These are phyloP conservation scores for Microtus richardsoni DNA, from an alignment of 2,113 vertebrate species.

Conservation along the genomic window DNA sequence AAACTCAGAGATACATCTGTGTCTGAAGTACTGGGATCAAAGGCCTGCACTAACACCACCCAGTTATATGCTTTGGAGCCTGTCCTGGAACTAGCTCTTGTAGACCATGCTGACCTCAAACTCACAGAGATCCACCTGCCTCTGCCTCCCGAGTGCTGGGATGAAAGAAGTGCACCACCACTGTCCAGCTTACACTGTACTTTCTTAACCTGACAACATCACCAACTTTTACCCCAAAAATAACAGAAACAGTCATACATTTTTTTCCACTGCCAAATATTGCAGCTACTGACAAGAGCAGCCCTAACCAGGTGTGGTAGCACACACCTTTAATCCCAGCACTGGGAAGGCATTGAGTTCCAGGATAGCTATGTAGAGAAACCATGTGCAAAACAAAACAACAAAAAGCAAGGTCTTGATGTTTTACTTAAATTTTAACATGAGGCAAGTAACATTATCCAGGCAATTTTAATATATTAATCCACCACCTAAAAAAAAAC, in stretches of 20 bases:
- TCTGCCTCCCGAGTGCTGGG: too few relatives aligned
- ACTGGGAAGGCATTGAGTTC: background rate
- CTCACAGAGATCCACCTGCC: too few relatives aligned
- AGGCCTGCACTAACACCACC: too few relatives aligned
- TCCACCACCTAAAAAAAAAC: background rate
- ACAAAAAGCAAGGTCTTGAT: background rate
- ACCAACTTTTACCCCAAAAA: background rate
- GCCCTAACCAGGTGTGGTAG: too few relatives aligned
- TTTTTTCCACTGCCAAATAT: background rate
- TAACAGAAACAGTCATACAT: background rate
- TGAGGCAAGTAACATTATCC: background rate
- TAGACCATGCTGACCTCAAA: too few relatives aligned
- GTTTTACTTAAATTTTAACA: slow-evolving; percentile 53
- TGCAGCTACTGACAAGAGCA: background rate
- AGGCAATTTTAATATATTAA: background rate
- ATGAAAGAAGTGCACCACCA: too few relatives aligned
- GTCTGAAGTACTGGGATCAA: too few relatives aligned
- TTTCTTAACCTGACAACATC: background rate
- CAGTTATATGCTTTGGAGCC: too few relatives aligned
- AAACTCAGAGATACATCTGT: too few relatives aligned
- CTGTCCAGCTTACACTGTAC: too few relatives aligned
- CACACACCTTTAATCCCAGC: background rate
- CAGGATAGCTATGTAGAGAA: background rate
- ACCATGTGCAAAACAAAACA: background rate
- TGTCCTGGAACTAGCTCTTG: too few relatives aligned